Base-by-base conservation (phyloP, 2,797 vertebrate genomes). In the Bovichtus diacanthus region DNA sequence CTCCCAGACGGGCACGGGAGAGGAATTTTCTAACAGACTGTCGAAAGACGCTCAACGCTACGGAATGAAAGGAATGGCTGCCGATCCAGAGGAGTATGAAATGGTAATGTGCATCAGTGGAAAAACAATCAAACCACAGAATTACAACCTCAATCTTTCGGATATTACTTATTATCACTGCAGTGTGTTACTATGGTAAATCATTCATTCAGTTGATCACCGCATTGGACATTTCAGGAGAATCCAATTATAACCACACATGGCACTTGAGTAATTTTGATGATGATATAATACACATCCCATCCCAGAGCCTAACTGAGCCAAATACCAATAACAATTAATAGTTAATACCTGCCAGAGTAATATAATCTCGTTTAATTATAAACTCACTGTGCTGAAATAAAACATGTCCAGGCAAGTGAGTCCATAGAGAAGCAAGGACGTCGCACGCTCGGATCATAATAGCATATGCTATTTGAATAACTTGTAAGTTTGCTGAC, bases 1-100 rank as follows among this genome's bases (percentile, higher is more conserved):
- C 41, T 99, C 98, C 39, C 98, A 99, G 92, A 99, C 98, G 0
- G 98, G 98, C 44, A 99, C 98, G 0, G 98, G 87, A 0, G 98
- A 99, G 89, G 98, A 99, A 82, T 99, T 99, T 91, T 94, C 97
- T 70, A 99, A 97, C 91, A 95, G 98, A 18, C 91, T 99, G 12
- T 95, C 98, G 78, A 99, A 99, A 93, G 98, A 99, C 0, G 96
- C 98, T 69, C 97, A 97, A 82, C 98, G 98, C 70, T 99, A 99
- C 0, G 98, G 97, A 72, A 98, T 99, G 93, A 96, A 97, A 81
- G 98, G 98, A 85, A 98, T 99, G 97, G 91, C 96, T 1, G 97
- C 98, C 0, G 98, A 99, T 91, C 98, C 98, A 0, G 98, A 99
- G 88, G 98, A 99, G 82, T 99, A 99, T 16, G 97, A 97, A 82